Evolutionary conservation across 2,888 invertebrate species (phyloP).

Genomic region (Polydrusus tereticollis): DNA sequence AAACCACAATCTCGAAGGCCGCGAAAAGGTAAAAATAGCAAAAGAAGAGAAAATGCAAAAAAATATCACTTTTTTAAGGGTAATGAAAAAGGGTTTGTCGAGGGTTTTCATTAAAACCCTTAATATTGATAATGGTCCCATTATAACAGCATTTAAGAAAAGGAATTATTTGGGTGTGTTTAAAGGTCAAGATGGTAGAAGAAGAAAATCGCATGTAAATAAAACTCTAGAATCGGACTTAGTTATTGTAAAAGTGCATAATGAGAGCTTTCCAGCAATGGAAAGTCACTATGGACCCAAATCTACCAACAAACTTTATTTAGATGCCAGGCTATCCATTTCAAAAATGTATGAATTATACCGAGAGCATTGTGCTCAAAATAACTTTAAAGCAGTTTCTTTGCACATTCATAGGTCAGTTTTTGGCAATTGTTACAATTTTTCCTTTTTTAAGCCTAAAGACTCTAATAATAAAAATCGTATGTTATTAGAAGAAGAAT

Average conservation of each 20-base stretch:
- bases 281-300: not conserved
- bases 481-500: not conserved
- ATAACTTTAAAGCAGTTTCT: not conserved
- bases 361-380: not conserved
- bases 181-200: not conserved
- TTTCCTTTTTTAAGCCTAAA: not conserved
- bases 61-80: not conserved
- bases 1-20: not conserved
- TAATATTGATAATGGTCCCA: not conserved
- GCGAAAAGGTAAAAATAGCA: not conserved
- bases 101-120: not conserved
- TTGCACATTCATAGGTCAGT: not conserved
- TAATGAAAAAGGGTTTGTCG: not conserved
- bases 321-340: not conserved
- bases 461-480: not conserved
- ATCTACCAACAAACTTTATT: not conserved
- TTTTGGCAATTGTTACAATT: not conserved
- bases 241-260: not conserved
- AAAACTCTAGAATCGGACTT: not conserved
- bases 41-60: not conserved
- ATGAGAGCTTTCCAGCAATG: not conserved
- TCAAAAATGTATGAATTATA: not conserved
- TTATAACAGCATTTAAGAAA: not conserved
- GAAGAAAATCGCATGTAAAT: not conserved
- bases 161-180: not conserved